Conservation (phyloP, 1,140 invertebrate species). For the Notospermus geniculatus region DNA sequence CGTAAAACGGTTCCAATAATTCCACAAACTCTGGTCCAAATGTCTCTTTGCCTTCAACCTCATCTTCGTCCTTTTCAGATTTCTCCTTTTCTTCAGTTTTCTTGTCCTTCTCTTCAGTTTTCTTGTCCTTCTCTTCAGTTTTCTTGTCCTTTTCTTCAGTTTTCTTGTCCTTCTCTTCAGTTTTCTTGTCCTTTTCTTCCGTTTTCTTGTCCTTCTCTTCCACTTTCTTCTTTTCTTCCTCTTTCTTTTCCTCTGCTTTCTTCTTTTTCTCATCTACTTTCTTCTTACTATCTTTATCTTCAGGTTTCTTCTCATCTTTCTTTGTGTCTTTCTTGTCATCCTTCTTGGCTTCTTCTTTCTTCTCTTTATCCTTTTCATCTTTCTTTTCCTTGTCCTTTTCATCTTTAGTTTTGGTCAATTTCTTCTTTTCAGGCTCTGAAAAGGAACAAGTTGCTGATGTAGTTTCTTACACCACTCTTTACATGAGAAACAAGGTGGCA, state of each 20-base stretch:
- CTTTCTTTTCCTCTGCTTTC: not conserved
- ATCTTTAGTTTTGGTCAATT: not conserved
- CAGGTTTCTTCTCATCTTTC: not conserved
- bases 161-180: not conserved
- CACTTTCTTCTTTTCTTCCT: not conserved
- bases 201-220: not conserved
- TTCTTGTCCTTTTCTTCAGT: not conserved
- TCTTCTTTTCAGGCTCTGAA: not conserved
- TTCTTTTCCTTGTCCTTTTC: constrained; percentile 1
- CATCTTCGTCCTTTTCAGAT: not conserved
- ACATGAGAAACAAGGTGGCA: no score
- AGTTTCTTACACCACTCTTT: no score
- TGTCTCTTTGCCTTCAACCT: constrained; percentile 12
- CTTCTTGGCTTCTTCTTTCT: not conserved
- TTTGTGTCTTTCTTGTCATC: not conserved
- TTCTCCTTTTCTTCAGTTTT: not conserved
- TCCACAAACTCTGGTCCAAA: constrained; percentile 31
- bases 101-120: not conserved
- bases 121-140: not conserved
- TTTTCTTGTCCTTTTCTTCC: no score
- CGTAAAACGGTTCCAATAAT: constrained; percentile 34
- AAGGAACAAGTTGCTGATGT: no score
- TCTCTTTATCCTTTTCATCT: no score
- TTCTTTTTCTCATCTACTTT: not conserved
- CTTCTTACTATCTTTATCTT: not conserved